These are phyloP conservation scores for Scomber scombrus DNA, from an alignment of 2,113 vertebrate genomes.

Conservation along the genomic window DNA sequence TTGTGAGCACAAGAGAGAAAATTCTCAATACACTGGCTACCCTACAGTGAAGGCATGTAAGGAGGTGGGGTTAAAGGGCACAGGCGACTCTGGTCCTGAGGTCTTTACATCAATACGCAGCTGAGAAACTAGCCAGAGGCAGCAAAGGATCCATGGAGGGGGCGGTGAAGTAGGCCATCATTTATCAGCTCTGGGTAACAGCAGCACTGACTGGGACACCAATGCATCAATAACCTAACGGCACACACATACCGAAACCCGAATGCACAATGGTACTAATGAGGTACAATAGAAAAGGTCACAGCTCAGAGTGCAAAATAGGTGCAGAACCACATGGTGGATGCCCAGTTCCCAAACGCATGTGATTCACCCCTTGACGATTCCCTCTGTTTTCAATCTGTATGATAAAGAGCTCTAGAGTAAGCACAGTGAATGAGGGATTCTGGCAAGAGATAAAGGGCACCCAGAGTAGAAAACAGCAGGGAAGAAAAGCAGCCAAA, in stretches of 20 bases:
- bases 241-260: conserved; percentile 37
- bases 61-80: conserved; percentile 58
- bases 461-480: conserved; percentile 59
- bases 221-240: conserved; percentile 65
- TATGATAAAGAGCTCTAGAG: conserved; percentile 68
- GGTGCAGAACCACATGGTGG: conserved; percentile 32
- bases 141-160: conserved; percentile 43
- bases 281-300: conserved; percentile 75
- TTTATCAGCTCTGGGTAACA: conserved; percentile 73
- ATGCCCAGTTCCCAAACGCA: conserved; percentile 36
- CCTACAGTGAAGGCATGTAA: conserved; percentile 40
- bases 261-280: conserved; percentile 61
- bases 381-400: conserved; percentile 70
- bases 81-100: conserved; percentile 28
- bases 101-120: conserved; percentile 59
- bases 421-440: conserved; percentile 61
- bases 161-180: conserved; percentile 43
- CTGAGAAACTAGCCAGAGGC: conserved; percentile 54
- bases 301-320: conserved; percentile 38
- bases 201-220: conserved; percentile 58
- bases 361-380: conserved; percentile 39
- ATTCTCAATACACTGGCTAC: conserved; percentile 20
- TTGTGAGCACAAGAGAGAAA: conserved; percentile 6
- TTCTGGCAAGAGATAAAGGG: conserved; percentile 71
- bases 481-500: conserved; percentile 55